Base-by-base conservation (phyloP, 2,113 vertebrate genomes). In the Oxyura jamaicensis region DNA sequence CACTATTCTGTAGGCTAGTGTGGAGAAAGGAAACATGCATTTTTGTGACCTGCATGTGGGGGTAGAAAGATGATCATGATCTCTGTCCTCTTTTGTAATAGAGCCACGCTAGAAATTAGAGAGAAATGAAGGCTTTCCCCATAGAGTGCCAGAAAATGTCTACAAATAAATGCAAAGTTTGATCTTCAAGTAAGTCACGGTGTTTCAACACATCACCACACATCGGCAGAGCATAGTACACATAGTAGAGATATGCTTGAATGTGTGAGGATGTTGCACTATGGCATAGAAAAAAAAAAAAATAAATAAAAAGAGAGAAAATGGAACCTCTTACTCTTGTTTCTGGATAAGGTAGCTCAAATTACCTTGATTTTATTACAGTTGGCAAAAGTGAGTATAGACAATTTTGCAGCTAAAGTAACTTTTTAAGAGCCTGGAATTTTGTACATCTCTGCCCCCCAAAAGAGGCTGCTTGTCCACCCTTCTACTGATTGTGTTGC, bases 241-340 rank as follows among this genome's bases (percentile, higher is more conserved):
- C 39, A 2, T 66, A 21, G 20, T 21, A 52, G 31, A 41, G 13
- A 17, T 46, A n/a, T 1, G 1, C 1, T 0, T 56, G 6, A 44
- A 46, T 25, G 20, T 72, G 33, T 92, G 65, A 77, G 21, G 15
- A 36, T 44, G 11, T 48, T 29, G 23, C 19, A 42, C n/a, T 55
- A 8, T 21, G 13, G 39, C 29, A 75, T 76, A 71, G 29, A 41
- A 12, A 63, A 63, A 39, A 25, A 39, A 63, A 33, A 58, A 12
- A 33, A 39, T 17, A 63, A 39, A 36, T 8, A 18, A 20, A 44
- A 44, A 16, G 17, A 44, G 42, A 44, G 42, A 44, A 44, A 44
- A 44, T 17, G 42, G 42, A 17, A 44, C 16, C 46, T 75, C 36
- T 65, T 84, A 84, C 44, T 77, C 31, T 75, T 85, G 18, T 41